Percentiles rank a stretch among this genome's conserved stretches.
These are phyloP conservation scores for Ellobium chinense DNA, from an alignment of 2,888 invertebrate genomes.

Conservation along the genomic window DNA sequence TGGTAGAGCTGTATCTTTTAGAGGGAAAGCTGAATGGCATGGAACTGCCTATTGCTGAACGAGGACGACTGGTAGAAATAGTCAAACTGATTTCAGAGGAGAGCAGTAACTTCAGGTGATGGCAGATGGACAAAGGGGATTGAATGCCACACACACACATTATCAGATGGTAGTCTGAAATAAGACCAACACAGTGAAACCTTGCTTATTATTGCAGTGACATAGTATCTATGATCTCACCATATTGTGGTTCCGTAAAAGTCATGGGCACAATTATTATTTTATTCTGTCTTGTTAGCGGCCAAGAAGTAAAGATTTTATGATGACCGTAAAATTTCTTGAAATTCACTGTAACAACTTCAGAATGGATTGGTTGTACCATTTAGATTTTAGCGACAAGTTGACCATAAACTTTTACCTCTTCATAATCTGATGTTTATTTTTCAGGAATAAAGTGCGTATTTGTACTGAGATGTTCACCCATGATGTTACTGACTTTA, in stretches of 20 bases:
- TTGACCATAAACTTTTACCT: no score
- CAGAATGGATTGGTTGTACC: no score
- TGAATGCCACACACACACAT: no score
- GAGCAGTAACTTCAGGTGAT: conserved; percentile 82
- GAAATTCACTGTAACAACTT: no score
- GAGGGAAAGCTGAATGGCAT: conserved; percentile 92
- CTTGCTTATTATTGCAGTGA: no score
- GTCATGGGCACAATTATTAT: background rate
- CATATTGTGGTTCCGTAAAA: background rate
- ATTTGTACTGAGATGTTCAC: conserved; percentile 85
- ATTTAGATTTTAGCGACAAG: no score
- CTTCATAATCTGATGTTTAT: no score
- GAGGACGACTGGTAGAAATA: conserved; percentile 82
- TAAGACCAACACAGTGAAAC: background rate
- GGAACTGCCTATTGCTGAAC: conserved; percentile 83
- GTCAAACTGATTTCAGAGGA: conserved; percentile 82
- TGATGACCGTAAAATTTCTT: no score
- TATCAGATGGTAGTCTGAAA: background rate
- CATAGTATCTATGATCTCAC: background rate
- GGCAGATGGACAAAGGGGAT: background rate
- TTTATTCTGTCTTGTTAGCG: no score
- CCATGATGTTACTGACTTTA: conserved; percentile 83
- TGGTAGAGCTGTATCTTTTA: conserved; percentile 88
- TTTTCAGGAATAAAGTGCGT: conserved; percentile 66
- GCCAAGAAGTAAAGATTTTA: no score